Conservation (phyloP, 2,888 invertebrate genomes). For the Eristalinus sepulchralis region DNA sequence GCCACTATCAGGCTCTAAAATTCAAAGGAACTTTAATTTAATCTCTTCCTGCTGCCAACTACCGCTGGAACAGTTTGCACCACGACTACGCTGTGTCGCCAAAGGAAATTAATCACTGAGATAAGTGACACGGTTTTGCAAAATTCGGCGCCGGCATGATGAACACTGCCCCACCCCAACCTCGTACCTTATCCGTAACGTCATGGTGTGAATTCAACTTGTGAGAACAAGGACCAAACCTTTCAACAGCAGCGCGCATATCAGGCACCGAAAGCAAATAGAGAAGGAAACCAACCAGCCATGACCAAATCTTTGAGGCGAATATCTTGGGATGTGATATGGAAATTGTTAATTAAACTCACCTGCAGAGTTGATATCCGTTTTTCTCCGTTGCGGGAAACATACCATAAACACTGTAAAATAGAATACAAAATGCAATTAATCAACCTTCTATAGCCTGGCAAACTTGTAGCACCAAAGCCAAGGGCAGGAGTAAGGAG, state of each 20-base stretch:
- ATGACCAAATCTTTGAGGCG: slow-evolving; percentile 68
- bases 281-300: slow-evolving; percentile 48
- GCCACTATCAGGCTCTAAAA: slow-evolving; percentile 29
- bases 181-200: not conserved
- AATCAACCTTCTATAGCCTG: slow-evolving; percentile 74
- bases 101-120: slow-evolving; percentile 73
- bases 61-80: slow-evolving; percentile 40
- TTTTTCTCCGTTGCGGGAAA: slow-evolving; percentile 75
- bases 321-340: slow-evolving; percentile 71
- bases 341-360: slow-evolving; percentile 79
- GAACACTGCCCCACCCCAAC: slow-evolving; percentile 3
- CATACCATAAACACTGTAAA: slow-evolving; percentile 77
- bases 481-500: not conserved
- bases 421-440: slow-evolving; percentile 76
- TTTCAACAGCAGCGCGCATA: not conserved
- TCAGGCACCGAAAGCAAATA: slow-evolving; percentile 29
- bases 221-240: not conserved
- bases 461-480: not conserved
- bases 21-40: slow-evolving; percentile 71
- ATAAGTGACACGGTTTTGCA: slow-evolving; percentile 72
- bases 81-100: slow-evolving; percentile 48
- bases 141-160: slow-evolving; percentile 56
- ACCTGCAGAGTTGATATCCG: slow-evolving; percentile 79
- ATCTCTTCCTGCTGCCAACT: slow-evolving; percentile 67
- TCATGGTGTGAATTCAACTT: not conserved